These are phyloP conservation scores for Leptobrachium leishanense DNA, from an alignment of 2,113 vertebrate species.

Conservation along the genomic window DNA sequence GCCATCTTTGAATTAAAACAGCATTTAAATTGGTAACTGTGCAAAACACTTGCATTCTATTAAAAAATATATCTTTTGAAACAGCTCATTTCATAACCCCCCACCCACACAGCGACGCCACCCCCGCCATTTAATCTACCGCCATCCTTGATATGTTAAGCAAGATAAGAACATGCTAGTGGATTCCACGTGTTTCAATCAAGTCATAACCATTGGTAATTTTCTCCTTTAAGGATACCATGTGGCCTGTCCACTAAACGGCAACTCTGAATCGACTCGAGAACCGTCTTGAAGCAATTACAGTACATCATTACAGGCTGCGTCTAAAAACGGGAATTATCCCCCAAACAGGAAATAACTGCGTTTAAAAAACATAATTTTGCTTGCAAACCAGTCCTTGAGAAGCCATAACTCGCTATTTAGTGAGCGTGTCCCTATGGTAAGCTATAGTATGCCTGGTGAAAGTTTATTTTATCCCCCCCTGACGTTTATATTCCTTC, in stretches of 20 bases:
- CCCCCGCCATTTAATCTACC: background rate
- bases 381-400: too few species aligned
- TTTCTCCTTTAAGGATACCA: slow-evolving; percentile 35
- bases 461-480: too few species aligned
- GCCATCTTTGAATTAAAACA: slow-evolving; percentile 64
- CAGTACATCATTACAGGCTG: too few species aligned
- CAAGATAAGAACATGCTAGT: slow-evolving; percentile 19
- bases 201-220: background rate
- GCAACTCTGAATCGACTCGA: too few species aligned
- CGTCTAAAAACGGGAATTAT: too few species aligned
- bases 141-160: slow-evolving; percentile 26
- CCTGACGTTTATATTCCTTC: background rate
- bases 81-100: background rate
- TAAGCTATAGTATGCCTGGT: background rate
- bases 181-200: slow-evolving; percentile 19
- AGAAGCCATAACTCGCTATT: too few species aligned
- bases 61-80: slow-evolving; percentile 59
- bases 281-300: too few species aligned
- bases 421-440: background rate
- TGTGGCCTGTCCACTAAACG: too few species aligned
- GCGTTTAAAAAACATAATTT: too few species aligned
- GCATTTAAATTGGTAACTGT: slow-evolving; percentile 59
- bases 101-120: background rate
- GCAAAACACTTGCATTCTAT: slow-evolving; percentile 79
- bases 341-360: too few species aligned